A percentile compares a stretch with the other conserved stretches of the same genome.
phyloP scores from a whole-genome alignment of 2,113 vertebrate genomes.

The Chitala chitala region DNA sequence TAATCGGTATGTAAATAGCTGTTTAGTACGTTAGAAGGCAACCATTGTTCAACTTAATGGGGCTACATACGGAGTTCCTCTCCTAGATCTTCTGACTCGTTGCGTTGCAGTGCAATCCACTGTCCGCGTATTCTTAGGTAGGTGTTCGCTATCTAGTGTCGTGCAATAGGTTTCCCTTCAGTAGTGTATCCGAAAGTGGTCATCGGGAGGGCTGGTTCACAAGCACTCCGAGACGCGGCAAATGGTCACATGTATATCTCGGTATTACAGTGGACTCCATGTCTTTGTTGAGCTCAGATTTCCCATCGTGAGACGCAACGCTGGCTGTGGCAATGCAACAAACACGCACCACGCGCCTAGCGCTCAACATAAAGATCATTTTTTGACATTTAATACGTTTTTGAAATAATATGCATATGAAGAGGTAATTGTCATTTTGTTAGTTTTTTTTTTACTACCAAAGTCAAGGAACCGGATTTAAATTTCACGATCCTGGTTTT shows the following conservation, averaged over 20 bases:
- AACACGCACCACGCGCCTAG: neutral
- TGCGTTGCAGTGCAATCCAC: neutral
- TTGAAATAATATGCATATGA: neutral
- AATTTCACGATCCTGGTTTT: conserved; percentile 1
- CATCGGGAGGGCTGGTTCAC: neutral
- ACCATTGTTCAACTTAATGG: conserved; percentile 22
- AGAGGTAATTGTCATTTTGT: conserved; percentile 2
- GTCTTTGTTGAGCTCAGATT: conserved; percentile 27
- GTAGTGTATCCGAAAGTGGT: conserved; percentile 15
- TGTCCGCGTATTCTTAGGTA: neutral
- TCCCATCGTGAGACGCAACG: conserved; percentile 16
- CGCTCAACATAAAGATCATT: neutral
- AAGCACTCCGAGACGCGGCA: conserved; percentile 20
- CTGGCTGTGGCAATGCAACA: neutral
- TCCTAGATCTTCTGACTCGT: neutral
- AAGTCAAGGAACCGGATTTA: conserved; percentile 7
- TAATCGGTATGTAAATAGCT: conserved; percentile 4
- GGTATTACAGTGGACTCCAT: conserved; percentile 7
- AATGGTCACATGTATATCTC: conserved; percentile 19
- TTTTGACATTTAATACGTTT: neutral
- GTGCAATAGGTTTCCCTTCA: neutral
- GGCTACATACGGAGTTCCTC: neutral
- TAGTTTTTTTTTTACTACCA: neutral
- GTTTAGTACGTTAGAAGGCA: neutral
- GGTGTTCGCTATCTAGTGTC: neutral